Evolutionary conservation across 2,888 invertebrate species (phyloP).

Genomic region (Scotopteryx bipunctaria): DNA sequence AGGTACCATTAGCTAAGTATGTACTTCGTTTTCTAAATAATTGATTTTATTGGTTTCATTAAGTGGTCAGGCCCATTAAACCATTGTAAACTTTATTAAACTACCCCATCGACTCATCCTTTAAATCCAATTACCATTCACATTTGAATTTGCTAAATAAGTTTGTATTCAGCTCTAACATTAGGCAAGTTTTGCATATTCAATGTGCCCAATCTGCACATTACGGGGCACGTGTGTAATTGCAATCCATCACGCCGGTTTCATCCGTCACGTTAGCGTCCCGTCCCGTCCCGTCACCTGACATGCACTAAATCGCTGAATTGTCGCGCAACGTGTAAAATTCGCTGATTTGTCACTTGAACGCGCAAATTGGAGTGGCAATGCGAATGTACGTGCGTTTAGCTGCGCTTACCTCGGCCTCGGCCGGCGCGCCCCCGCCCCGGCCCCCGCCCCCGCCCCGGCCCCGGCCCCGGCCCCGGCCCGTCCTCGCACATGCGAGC

Average conservation of each 20-base stretch:
- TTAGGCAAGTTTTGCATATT: not conserved
- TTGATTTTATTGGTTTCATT: too few species aligned
- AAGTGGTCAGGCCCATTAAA: too few species aligned
- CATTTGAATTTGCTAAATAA: not conserved
- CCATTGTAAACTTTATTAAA: too few species aligned
- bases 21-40: too few species aligned
- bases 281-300: not conserved
- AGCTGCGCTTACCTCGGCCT: not conserved
- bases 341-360: slow-evolving; percentile 4
- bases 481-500: too few species aligned
- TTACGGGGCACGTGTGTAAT: too few species aligned
- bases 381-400: not conserved
- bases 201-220: not conserved
- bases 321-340: not conserved
- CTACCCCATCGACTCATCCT: too few species aligned
- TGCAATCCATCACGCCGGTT: not conserved
- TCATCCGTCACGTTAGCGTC: slow-evolving; percentile 9
- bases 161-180: not conserved
- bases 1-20: too few species aligned
- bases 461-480: too few species aligned
- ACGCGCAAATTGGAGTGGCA: too few species aligned
- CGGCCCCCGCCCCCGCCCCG: too few species aligned
- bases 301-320: not conserved
- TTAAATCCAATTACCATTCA: not conserved
- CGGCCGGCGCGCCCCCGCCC: not conserved